Conservation (phyloP, 2,888 invertebrate species). For the Patella caerulea region DNA sequence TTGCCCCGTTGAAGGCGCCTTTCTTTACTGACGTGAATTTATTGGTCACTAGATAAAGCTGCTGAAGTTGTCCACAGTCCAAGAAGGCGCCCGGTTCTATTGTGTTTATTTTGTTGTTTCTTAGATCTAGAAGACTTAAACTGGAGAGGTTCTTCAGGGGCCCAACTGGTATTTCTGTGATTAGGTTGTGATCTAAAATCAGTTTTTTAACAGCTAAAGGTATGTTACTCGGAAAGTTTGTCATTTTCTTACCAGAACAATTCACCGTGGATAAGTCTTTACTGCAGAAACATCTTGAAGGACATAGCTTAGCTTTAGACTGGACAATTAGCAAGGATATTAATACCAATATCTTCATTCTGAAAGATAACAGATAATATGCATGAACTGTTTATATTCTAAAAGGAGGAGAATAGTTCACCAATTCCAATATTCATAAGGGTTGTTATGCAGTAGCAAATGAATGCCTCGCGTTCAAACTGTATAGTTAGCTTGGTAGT, state of each 20-base stretch:
- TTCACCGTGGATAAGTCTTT: constrained; percentile 47
- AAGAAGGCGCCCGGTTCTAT: constrained; percentile 41
- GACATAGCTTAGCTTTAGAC: background rate
- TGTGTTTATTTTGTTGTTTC: constrained; percentile 39
- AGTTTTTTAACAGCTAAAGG: constrained; percentile 44
- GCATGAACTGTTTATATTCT: too few relatives aligned
- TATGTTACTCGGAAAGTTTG: constrained; percentile 37
- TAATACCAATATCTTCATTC: background rate
- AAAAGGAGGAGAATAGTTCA: too few relatives aligned
- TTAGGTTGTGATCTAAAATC: constrained; percentile 44
- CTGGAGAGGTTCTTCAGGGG: constrained; percentile 16
- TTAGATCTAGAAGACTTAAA: constrained; percentile 39
- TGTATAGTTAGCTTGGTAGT: too few relatives aligned
- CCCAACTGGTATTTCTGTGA: constrained; percentile 26
- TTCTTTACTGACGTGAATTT: constrained; percentile 35
- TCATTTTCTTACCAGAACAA: constrained; percentile 48
- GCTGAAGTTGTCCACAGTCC: constrained; percentile 31
- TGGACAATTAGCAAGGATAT: background rate
- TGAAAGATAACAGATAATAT: too few relatives aligned
- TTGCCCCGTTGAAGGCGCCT: constrained; percentile 40
- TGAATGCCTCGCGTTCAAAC: too few relatives aligned
- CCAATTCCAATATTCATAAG: too few relatives aligned
- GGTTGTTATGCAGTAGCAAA: too few relatives aligned
- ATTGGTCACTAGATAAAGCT: constrained; percentile 42
- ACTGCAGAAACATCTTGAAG: constrained; percentile 48